Evolutionary conservation across 64 coral and sea anemone genomes (phyloP).

Genomic region (Dendrophyllia cribrosa): DNA sequence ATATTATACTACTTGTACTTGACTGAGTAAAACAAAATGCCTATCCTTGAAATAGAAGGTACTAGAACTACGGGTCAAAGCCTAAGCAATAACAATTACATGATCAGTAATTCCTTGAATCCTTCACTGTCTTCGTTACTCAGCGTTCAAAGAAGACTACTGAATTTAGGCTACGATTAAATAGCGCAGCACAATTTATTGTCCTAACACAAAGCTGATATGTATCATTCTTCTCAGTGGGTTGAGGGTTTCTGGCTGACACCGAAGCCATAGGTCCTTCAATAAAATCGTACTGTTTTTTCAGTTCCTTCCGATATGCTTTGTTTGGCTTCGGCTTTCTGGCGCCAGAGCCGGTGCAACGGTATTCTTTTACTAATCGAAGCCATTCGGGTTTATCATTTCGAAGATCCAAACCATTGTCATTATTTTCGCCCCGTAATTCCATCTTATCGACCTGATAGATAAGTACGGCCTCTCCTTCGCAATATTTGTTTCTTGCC

Average conservation of each 20-base stretch:
- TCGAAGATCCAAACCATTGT: neutral
- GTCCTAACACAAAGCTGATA: slow-evolving; percentile 17
- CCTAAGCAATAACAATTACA: too few relatives aligned
- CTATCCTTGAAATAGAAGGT: too few relatives aligned
- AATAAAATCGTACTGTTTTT: slow-evolving; percentile 11
- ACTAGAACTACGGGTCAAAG: too few relatives aligned
- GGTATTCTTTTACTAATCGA: neutral
- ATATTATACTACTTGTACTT: too few relatives aligned
- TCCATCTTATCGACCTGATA: neutral
- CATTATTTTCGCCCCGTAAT: neutral
- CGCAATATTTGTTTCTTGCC: neutral
- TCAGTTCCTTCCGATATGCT: neutral
- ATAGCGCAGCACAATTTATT: neutral
- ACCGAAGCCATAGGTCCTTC: neutral
- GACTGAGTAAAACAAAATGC: too few relatives aligned
- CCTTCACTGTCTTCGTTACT: neutral
- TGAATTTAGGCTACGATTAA: neutral
- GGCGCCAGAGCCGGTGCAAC: neutral
- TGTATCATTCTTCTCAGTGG: neutral
- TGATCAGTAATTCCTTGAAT: too few relatives aligned
- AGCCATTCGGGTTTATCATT: neutral
- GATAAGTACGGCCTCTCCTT: neutral
- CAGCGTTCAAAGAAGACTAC: neutral
- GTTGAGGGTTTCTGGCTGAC: too few relatives aligned
- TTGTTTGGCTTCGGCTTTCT: neutral